Percentiles rank a stretch among this genome's conserved stretches.
Conservation (phyloP, 2,888 invertebrate genomes). For the Caenorhabditis sp. region DNA sequence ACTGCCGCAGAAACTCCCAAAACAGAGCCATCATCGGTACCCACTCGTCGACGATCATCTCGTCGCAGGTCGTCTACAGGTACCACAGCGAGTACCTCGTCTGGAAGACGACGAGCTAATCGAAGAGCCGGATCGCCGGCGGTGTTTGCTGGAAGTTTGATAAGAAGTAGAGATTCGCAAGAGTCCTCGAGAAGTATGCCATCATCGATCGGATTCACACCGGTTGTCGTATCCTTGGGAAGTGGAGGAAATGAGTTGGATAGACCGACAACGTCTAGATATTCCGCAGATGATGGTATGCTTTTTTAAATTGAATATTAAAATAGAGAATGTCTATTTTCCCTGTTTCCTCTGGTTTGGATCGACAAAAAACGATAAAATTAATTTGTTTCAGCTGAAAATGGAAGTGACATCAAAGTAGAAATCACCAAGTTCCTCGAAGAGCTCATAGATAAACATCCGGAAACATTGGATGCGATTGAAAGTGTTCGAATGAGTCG, state of each 20-base stretch:
- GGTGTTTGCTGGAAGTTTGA: conserved; percentile 25
- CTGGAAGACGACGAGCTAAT: conserved; percentile 12
- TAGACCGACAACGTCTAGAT: conserved; percentile 35
- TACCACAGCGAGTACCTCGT: not conserved
- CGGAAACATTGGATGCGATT: conserved; percentile 69
- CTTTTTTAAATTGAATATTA: no score
- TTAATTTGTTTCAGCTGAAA: conserved; percentile 14
- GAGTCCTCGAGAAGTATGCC: conserved; percentile 42
- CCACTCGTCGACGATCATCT: conserved; percentile 14
- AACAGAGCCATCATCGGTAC: not conserved
- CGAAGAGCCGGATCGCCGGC: conserved; percentile 35
- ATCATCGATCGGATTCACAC: conserved; percentile 40
- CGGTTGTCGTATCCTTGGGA: conserved; percentile 48
- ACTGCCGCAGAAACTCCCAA: not conserved
- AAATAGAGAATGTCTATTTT: no score
- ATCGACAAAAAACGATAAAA: no score
- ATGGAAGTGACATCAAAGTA: conserved; percentile 55
- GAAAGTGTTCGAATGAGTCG: conserved; percentile 65
- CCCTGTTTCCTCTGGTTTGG: no score
- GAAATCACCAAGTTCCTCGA: conserved; percentile 69
- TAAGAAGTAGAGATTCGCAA: conserved; percentile 29
- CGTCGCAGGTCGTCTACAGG: conserved; percentile 30
- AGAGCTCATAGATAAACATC: conserved; percentile 70
- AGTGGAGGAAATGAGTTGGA: conserved; percentile 13
- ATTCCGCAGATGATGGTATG: conserved; percentile 30